Conservation (phyloP, 2,888 invertebrate species). For the Erannis defoliaria region DNA sequence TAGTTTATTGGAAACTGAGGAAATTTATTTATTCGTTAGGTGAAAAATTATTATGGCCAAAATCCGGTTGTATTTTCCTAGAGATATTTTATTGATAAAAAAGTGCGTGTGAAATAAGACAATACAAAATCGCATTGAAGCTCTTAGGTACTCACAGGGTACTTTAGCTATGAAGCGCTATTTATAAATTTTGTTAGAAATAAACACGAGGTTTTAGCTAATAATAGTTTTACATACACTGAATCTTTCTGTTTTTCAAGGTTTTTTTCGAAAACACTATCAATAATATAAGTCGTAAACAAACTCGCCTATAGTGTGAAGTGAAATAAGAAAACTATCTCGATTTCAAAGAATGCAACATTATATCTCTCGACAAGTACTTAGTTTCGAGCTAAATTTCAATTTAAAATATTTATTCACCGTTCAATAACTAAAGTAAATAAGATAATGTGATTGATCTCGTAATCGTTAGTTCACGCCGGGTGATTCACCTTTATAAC, state of each 20-base stretch:
- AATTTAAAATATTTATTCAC: conserved; percentile 31
- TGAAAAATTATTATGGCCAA: neutral
- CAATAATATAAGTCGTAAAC: neutral
- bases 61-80: too few species aligned
- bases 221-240: too few species aligned
- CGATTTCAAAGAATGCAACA: conserved; percentile 8
- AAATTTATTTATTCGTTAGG: neutral
- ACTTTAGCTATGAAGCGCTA: too few species aligned
- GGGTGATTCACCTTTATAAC: conserved; percentile 59
- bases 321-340: conserved; percentile 8
- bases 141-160: too few species aligned
- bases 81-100: neutral
- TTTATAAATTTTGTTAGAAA: too few species aligned
- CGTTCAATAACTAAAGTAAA: conserved; percentile 31
- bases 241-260: too few species aligned
- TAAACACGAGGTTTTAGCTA: too few species aligned
- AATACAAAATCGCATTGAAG: too few species aligned
- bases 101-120: too few species aligned
- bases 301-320: neutral
- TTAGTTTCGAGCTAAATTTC: conserved; percentile 23
- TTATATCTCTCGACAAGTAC: conserved; percentile 27
- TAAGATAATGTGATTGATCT: conserved; percentile 35
- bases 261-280: too few species aligned
- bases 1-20: conserved; percentile 23
- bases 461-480: conserved; percentile 34